Evolutionary conservation across 1,140 invertebrate genomes (phyloP).

Genomic region (Neodiprion virginianus): DNA sequence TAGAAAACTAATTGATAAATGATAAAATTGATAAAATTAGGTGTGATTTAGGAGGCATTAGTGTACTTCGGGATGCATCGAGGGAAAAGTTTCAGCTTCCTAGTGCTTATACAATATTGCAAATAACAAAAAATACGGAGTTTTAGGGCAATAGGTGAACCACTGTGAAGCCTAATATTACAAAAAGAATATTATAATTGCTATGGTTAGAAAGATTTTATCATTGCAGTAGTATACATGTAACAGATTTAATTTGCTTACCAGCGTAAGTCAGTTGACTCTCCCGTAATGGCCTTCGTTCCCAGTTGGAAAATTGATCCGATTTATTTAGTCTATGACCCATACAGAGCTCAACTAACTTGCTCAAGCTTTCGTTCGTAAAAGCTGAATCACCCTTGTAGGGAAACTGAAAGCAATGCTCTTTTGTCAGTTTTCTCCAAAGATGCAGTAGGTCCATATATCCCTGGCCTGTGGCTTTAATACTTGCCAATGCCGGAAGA

Average conservation of each 20-base stretch:
- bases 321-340: slow-evolving; percentile 78
- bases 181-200: too few relatives aligned
- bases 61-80: too few relatives aligned
- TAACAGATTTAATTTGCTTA: slow-evolving; percentile 37
- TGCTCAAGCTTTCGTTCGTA: slow-evolving; percentile 66
- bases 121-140: too few relatives aligned
- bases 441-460: slow-evolving; percentile 64
- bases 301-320: slow-evolving; percentile 90
- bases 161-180: too few relatives aligned
- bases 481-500: slow-evolving; percentile 61
- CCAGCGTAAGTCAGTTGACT: slow-evolving; percentile 82
- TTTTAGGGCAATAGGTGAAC: too few relatives aligned
- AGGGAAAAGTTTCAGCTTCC: too few relatives aligned
- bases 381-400: slow-evolving; percentile 52
- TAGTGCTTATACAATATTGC: too few relatives aligned
- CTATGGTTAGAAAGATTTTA: too few relatives aligned
- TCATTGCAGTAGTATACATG: too few relatives aligned
- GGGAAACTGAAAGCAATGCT: slow-evolving; percentile 62
- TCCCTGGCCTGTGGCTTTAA: slow-evolving; percentile 52
- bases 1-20: too few relatives aligned
- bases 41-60: too few relatives aligned
- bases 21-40: too few relatives aligned
- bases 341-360: slow-evolving; percentile 75
- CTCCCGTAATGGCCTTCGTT: slow-evolving; percentile 75
- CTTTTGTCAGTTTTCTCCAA: slow-evolving; percentile 62